A percentile compares a stretch with the other conserved stretches of the same genome.
Evolutionary conservation across 2,888 invertebrate genomes (phyloP).

Genomic region (Ophonus ardosiacus): DNA sequence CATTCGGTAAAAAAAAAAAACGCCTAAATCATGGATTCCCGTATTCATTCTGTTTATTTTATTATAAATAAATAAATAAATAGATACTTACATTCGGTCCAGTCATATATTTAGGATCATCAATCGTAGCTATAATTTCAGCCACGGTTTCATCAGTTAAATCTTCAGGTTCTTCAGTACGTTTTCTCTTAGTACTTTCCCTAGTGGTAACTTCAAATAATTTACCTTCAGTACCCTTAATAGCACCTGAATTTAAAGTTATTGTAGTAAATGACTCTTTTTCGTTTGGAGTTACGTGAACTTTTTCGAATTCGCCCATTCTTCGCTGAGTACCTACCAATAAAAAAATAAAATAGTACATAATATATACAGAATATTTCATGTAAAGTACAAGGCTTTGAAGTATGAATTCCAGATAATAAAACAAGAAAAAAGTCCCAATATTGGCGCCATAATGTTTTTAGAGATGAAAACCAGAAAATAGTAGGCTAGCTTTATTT

Average conservation of each 20-base stretch:
- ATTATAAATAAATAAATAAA: slow-evolving; percentile 39
- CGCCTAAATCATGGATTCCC: too few species aligned
- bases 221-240: slow-evolving; percentile 70
- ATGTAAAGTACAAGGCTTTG: too few species aligned
- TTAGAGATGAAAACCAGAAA: too few species aligned
- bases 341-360: not conserved
- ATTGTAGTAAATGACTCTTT: slow-evolving; percentile 84
- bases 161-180: slow-evolving; percentile 82
- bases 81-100: slow-evolving; percentile 84
- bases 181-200: slow-evolving; percentile 72
- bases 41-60: not conserved
- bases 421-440: too few species aligned
- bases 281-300: slow-evolving; percentile 80
- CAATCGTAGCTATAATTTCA: slow-evolving; percentile 89
- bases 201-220: slow-evolving; percentile 70
- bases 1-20: too few species aligned
- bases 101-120: slow-evolving; percentile 90
- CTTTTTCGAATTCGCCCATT: slow-evolving; percentile 83
- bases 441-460: too few species aligned
- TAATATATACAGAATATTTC: too few species aligned
- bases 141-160: slow-evolving; percentile 87
- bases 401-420: too few species aligned
- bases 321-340: slow-evolving; percentile 68
- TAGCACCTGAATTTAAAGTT: slow-evolving; percentile 80
- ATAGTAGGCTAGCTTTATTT: too few species aligned